These are phyloP conservation scores for Cecropterus lyciades DNA, from an alignment of 1,140 invertebrate species.

Conservation along the genomic window DNA sequence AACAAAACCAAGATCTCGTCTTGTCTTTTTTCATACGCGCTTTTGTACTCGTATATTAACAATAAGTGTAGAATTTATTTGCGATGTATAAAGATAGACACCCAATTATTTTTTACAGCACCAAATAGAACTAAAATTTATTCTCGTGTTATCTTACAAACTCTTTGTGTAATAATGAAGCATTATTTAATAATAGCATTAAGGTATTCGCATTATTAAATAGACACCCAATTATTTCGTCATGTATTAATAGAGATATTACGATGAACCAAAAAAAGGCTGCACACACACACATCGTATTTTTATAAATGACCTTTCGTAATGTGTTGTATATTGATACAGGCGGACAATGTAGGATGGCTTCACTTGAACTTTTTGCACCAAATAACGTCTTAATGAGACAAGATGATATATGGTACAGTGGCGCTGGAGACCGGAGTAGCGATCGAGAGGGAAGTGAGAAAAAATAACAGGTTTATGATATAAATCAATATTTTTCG, in stretches of 20 bases:
- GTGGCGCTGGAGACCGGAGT: constrained; percentile 20
- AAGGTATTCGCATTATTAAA: too few species aligned
- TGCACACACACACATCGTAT: constrained; percentile 8
- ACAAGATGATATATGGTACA: constrained; percentile 47
- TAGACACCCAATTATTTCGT: background rate
- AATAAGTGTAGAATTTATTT: too few species aligned
- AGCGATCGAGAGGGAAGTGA: constrained; percentile 23
- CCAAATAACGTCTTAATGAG: constrained; percentile 56
- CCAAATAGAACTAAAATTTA: too few species aligned
- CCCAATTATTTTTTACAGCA: too few species aligned
- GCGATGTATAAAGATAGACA: too few species aligned
- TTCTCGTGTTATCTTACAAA: too few species aligned
- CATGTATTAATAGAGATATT: background rate
- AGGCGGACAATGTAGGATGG: constrained; percentile 14
- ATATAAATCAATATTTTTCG: constrained; percentile 50
- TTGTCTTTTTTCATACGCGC: too few species aligned
- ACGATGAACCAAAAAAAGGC: background rate
- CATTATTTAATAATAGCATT: too few species aligned
- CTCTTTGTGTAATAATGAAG: too few species aligned
- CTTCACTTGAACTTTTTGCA: constrained; percentile 27
- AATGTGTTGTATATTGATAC: constrained; percentile 22
- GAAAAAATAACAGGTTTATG: constrained; percentile 43
- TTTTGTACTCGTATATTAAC: too few species aligned
- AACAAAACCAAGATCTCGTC: too few species aligned
- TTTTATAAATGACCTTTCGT: constrained; percentile 19